Base-by-base conservation (phyloP, 2,888 invertebrate species). In the Tetropium fuscum region DNA sequence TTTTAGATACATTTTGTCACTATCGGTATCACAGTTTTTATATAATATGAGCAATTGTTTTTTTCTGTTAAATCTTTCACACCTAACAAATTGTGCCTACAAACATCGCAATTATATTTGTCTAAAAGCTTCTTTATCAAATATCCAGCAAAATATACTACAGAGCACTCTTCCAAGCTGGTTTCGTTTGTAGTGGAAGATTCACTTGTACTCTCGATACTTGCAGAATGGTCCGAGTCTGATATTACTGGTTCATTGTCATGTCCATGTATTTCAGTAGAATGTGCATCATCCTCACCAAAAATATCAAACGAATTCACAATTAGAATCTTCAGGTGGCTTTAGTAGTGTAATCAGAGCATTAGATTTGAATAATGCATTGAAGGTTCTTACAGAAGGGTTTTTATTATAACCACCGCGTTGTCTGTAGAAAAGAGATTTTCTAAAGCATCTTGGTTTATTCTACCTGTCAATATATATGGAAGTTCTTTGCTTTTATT, bases 331-430 rank as follows among this genome's bases (percentile, higher is more conserved):
- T 36, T 11, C 10, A 36, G 36, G 15, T 4, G 36, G 1, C 2
- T 15, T 36, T 7, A 36, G 11, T 7, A 36, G 15, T 7, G 7
- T 13, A 6, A 13, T 11, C 8, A 19, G n/a, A 40, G 15, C 16
- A 19, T 19, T 11, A 1, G 19, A 13, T 7, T 15, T 16, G 15
- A 40, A 40, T 18, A 40, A 1, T 40, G 19, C n/a, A n/a, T 7
- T 40, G n/a, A 40, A 15, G n/a, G 40, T 40, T 15, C 13, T 11
- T n/a, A n/a, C 40, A 3, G 40, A 19, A 19, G 19, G 40, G 10
- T 40, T 40, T 40, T 11, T 40, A 40, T 40, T 40, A 16, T 40
- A 40, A 6, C 40, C 40, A 15, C 40, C 40, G 4, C 40, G 16
- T 15, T 40, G 40, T 16, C 19, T 16, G 2, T 19, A 40, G 19